Conservation (phyloP, 2,888 invertebrate genomes). For the Crepidodera aurea region DNA sequence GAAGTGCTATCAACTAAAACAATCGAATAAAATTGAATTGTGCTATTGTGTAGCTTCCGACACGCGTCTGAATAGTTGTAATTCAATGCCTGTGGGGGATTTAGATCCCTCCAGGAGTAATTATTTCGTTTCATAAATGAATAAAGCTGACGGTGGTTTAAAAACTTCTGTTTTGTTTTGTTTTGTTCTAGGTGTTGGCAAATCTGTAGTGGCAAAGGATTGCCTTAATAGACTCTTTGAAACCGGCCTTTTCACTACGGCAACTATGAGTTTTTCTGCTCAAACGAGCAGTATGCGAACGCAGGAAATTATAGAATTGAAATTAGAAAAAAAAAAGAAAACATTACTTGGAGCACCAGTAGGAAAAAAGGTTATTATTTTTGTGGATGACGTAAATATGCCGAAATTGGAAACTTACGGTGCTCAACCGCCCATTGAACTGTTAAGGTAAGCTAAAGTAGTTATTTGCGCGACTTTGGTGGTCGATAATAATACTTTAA, state of each 20-base stretch:
- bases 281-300: slow-evolving; percentile 87
- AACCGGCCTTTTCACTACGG: slow-evolving; percentile 73
- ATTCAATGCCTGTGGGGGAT: too few relatives aligned
- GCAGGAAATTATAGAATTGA: slow-evolving; percentile 85
- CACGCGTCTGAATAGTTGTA: too few relatives aligned
- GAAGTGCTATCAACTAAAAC: too few relatives aligned
- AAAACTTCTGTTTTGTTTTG: too few relatives aligned
- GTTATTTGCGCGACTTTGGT: too few relatives aligned
- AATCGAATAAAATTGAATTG: too few relatives aligned
- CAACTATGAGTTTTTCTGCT: slow-evolving; percentile 88
- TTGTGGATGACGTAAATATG: slow-evolving; percentile 94
- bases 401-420: slow-evolving; percentile 87
- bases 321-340: slow-evolving; percentile 83
- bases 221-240: slow-evolving; percentile 72
- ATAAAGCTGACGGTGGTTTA: too few relatives aligned
- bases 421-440: slow-evolving; percentile 90
- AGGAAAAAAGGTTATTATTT: slow-evolving; percentile 83
- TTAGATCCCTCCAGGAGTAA: too few relatives aligned
- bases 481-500: too few relatives aligned
- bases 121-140: too few relatives aligned
- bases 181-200: slow-evolving; percentile 88
- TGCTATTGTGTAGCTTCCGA: too few relatives aligned
- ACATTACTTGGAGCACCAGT: slow-evolving; percentile 82
- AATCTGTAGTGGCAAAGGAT: slow-evolving; percentile 84
- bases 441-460: slow-evolving; percentile 67